These are phyloP conservation scores for Gadus macrocephalus DNA, from an alignment of 2,113 vertebrate genomes.

Conservation along the genomic window DNA sequence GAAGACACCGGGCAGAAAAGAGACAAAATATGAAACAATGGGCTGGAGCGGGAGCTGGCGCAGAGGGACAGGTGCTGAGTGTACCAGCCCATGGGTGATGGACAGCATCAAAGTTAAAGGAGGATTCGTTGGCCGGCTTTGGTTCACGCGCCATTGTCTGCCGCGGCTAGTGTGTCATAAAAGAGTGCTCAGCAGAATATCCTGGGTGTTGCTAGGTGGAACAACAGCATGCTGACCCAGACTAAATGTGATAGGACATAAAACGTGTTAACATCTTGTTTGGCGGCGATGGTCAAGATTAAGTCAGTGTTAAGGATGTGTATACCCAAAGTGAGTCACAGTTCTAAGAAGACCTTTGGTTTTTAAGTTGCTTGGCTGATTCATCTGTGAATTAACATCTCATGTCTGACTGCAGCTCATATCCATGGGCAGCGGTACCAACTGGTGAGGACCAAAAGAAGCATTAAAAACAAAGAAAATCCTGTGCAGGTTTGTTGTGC, in stretches of 20 bases:
- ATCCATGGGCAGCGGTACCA: too few relatives aligned
- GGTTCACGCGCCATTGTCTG: constrained; percentile 7
- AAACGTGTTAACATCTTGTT: neutral
- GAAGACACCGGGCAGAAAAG: constrained; percentile 15
- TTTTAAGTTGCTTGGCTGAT: too few relatives aligned
- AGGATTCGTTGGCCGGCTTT: constrained; percentile 20
- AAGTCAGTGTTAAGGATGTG: too few relatives aligned
- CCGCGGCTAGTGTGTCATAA: constrained; percentile 4
- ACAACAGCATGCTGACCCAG: neutral
- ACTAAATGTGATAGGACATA: neutral
- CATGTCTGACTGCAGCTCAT: too few relatives aligned
- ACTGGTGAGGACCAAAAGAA: too few relatives aligned
- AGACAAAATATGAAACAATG: constrained; percentile 21
- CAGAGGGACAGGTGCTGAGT: constrained; percentile 27
- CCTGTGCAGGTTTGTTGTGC: too few relatives aligned
- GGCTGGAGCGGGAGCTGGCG: constrained; percentile 6
- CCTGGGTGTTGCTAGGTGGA: neutral
- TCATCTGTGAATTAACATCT: too few relatives aligned
- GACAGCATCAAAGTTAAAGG: constrained; percentile 22
- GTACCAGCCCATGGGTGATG: constrained; percentile 27
- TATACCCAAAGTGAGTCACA: too few relatives aligned
- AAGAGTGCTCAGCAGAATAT: neutral
- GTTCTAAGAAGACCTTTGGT: too few relatives aligned
- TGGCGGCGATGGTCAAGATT: neutral
- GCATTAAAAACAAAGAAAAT: too few relatives aligned